Percentiles rank a stretch among this genome's conserved stretches.
phyloP scores from a whole-genome alignment of 2,888 invertebrate species.

The Agapetus fuscipes region DNA sequence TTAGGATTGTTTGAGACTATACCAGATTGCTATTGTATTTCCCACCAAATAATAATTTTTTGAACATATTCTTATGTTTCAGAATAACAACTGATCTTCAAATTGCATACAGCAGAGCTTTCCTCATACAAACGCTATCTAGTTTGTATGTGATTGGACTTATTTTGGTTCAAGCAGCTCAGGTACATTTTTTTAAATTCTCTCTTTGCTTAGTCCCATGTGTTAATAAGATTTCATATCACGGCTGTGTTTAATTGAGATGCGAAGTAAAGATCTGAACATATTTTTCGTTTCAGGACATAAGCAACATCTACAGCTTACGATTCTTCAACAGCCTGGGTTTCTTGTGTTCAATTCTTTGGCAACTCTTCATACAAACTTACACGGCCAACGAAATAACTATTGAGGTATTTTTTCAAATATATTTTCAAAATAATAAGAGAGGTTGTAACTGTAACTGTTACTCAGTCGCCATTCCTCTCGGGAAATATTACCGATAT shows the following conservation, averaged over 20 bases:
- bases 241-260: no score
- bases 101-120: conserved; percentile 13
- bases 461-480: no score
- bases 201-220: no score
- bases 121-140: conserved; percentile 16
- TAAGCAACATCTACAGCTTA: conserved; percentile 16
- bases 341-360: conserved; percentile 15
- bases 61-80: no score
- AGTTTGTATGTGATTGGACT: conserved; percentile 20
- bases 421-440: background rate
- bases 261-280: no score
- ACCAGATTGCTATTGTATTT: no score
- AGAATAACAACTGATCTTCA: conserved; percentile 17
- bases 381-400: conserved; percentile 20
- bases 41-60: no score
- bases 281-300: conserved; percentile 13
- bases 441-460: no score
- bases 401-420: conserved; percentile 11
- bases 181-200: conserved; percentile 12
- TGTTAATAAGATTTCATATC: no score
- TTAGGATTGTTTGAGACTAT: no score
- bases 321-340: conserved; percentile 18
- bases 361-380: conserved; percentile 19
- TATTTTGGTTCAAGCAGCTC: conserved; percentile 16
- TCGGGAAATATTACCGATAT: no score